A percentile compares a stretch with the other conserved stretches of the same genome.
These are phyloP conservation scores for Petaurus breviceps DNA, from an alignment of 2,113 vertebrate genomes.

Conservation along the genomic window DNA sequence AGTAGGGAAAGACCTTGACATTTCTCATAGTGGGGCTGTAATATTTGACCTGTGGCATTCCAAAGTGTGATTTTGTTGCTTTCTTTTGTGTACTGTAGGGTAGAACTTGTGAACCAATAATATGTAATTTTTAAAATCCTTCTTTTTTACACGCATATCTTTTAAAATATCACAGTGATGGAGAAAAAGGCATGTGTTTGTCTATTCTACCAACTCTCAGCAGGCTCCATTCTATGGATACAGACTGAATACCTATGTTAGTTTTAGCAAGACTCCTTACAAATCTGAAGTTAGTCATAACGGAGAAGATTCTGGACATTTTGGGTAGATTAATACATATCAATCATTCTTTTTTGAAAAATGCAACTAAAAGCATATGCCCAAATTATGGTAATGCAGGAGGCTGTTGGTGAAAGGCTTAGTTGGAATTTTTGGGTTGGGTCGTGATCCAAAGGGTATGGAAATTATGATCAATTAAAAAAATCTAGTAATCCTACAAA, in stretches of 20 bases:
- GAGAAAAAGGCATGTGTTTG: neutral
- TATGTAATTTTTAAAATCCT: neutral
- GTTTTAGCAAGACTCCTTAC: neutral
- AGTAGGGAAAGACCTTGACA: no score
- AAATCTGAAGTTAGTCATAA: neutral
- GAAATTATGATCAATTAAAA: neutral
- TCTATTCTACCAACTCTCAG: neutral
- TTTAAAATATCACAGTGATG: neutral
- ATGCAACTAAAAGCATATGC: neutral
- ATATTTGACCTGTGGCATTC: neutral
- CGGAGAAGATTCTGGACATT: neutral
- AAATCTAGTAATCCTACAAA: neutral
- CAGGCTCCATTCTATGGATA: neutral
- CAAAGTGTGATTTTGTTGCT: neutral
- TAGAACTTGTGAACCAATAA: neutral
- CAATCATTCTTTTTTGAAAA: neutral
- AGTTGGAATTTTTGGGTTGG: neutral
- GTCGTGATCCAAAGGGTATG: neutral
- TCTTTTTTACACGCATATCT: slow-evolving; percentile 2
- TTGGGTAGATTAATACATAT: neutral
- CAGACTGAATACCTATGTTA: neutral
- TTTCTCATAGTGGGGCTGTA: slow-evolving; percentile 13
- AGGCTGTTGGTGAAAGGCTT: neutral
- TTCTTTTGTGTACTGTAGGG: slow-evolving; percentile 7
- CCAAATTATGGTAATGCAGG: neutral